Evolutionary conservation across 2,797 vertebrate genomes (phyloP), one percentile per base, ranked within the genome.

Genomic region (Takifugu rubripes): DNA sequence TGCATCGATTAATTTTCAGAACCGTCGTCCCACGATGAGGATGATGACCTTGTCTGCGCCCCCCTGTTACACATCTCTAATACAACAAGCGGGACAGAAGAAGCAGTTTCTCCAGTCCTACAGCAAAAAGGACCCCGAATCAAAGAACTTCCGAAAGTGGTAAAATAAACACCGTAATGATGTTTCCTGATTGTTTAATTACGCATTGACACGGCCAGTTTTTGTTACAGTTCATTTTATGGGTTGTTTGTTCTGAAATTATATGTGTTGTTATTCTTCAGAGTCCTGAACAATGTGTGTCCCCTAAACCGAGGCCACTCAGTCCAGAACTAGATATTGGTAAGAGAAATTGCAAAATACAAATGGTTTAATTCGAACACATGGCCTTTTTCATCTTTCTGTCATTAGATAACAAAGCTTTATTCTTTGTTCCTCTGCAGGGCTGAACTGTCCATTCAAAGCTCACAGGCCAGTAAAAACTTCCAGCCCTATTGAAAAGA

Each of bases 401-500:
- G 21, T 21, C 21, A 21, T 29, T 44, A 0, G 52, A 12, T 26
- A 57, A 6, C 49, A 4, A 0, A 5, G 0, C 3, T 54, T 61
- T 57, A 63, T 10, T 9, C 11, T 25, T 27, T 57, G 16, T 56
- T 21, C 21, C 1, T 21, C 21, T 69, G 25, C 54, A 83, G 78
- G 75, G 60, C 61, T 63, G 50, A 70, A 77, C 16, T 45, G 59
- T 26, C 65, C 56, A 2, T 83, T 87, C 43, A 56, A 81, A 75
- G 52, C 24, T 0, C 72, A 73, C 5, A 43, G 29, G 21, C 87
- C 87, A 5, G 54, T 87, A 24, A 87, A 85, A 54, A 91, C 88
- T 0, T 92, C 90, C 43, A 92, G 88, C 48, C 90, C 90, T 2
- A 84, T 87, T 62, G 70, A 75, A 33, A 25, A 45, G 11, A 65